Conservation (phyloP, 2,888 invertebrate species). For the Phortica magna region DNA sequence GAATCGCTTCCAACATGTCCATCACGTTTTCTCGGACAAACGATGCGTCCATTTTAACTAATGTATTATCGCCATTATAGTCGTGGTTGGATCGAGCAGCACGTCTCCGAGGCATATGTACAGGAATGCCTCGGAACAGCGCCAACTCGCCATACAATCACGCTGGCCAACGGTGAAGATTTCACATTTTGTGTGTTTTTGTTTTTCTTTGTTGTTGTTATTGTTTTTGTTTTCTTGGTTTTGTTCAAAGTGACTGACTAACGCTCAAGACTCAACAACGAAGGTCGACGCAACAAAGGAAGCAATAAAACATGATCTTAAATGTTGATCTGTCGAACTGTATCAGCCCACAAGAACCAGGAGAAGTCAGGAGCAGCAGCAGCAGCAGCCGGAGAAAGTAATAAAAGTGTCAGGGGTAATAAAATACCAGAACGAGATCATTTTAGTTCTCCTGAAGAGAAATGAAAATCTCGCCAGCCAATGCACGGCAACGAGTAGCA, state of each 20-base stretch:
- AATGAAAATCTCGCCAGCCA: too few relatives aligned
- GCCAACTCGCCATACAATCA: neutral
- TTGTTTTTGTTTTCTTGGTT: neutral
- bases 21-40: conserved; percentile 76
- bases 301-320: conserved; percentile 68
- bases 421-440: conserved; percentile 74
- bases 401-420: conserved; percentile 72
- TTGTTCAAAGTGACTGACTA: neutral
- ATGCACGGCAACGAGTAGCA: conserved; percentile 52
- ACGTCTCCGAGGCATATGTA: neutral
- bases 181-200: conserved; percentile 24
- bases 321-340: conserved; percentile 66
- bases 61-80: conserved; percentile 34
- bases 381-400: conserved; percentile 49
- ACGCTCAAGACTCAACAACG: conserved; percentile 3
- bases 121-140: neutral
- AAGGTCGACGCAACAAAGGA: conserved; percentile 51
- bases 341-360: conserved; percentile 46
- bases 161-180: neutral
- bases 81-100: neutral
- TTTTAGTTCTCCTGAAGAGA: conserved; percentile 44
- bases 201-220: neutral
- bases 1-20: conserved; percentile 63
- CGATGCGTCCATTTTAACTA: conserved; percentile 75
- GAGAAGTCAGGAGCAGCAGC: conserved; percentile 41